Conservation (phyloP, 2,888 invertebrate genomes). For the Luperina nickerlii region DNA sequence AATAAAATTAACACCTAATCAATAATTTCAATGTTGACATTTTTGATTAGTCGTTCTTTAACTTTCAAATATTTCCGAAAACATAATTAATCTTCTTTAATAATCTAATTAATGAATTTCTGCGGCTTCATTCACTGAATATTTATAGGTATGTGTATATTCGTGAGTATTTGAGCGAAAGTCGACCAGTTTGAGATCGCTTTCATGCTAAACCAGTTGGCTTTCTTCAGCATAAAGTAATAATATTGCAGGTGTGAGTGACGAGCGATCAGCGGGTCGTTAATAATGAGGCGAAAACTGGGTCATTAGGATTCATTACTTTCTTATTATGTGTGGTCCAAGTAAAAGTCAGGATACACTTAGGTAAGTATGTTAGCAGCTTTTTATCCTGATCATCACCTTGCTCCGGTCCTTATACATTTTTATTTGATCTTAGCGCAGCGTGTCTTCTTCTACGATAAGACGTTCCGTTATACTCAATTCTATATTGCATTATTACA, state of each 20-base stretch:
- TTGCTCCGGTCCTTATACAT: too few relatives aligned
- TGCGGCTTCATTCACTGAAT: constrained; percentile 5
- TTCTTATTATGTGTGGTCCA: constrained; percentile 8
- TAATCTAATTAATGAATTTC: not conserved
- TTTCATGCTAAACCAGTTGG: constrained; percentile 81
- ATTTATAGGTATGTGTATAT: constrained; percentile 51
- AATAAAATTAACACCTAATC: not conserved
- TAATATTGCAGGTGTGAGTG: constrained; percentile 66
- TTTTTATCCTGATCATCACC: not conserved
- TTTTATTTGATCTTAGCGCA: not conserved
- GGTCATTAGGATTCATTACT: constrained; percentile 20
- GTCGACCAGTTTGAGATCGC: constrained; percentile 71
- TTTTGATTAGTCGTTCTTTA: too few relatives aligned
- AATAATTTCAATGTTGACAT: not conserved
- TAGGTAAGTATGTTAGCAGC: not conserved
- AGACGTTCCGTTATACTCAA: not conserved
- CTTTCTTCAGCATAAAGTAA: constrained; percentile 83
- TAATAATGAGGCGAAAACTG: constrained; percentile 16
- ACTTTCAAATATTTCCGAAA: constrained; percentile 11
- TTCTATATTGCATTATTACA: too few relatives aligned
- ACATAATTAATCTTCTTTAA: not conserved
- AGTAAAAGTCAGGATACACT: not conserved
- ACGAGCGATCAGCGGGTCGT: constrained; percentile 40
- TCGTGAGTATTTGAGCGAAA: constrained; percentile 75
- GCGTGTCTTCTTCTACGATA: too few relatives aligned